Evolutionary conservation across 2,888 invertebrate species (phyloP), one percentile per base, ranked within the genome.

Genomic region (Drosophila monieri): DNA sequence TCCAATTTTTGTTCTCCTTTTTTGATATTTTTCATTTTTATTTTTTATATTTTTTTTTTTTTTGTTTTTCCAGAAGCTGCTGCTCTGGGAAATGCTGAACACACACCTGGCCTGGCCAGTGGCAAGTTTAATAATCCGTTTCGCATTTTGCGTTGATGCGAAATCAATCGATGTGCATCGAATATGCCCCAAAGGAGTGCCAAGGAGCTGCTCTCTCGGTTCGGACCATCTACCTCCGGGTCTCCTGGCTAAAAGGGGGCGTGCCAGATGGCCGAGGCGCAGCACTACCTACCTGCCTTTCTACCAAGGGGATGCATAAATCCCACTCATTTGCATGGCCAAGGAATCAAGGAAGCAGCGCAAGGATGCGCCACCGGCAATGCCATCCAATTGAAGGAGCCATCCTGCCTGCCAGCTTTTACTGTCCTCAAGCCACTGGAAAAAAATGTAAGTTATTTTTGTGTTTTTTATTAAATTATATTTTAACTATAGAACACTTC

Each of bases 41-140:
- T 25, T n/a, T 12, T 35, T n/a, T 32, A 23, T 14, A 39, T 39
- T 3, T 15, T 48, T 15, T 14, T 27, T n/a, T n/a, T 37, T n/a
- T 35, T 23, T 23, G 32, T 3, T 30, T 25, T 15, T 18, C 48
- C 18, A 35, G 43, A 14, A 39, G 30, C 66, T 55, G 30, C 66
- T 55, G 47, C 58, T 47, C 21, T 18, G 39, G 39, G 18, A 41
- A 41, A 41, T 32, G 43, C 46, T 48, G 69, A 21, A 54, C 37
- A 68, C 68, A 68, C 67, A 69, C 68, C 68, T 69, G 68, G 72
- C 72, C 68, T 69, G 68, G 72, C 72, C 68, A 71, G 55, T 49
- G 75, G 76, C 69, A 73, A 70, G 72, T 85, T 81, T 76, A 54
- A 79, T 85, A 83, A 83, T 87, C 77, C 88, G 71, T 79, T 85